Evolutionary conservation across 2,888 invertebrate genomes (phyloP).

Genomic region (Pammene fasciana): DNA sequence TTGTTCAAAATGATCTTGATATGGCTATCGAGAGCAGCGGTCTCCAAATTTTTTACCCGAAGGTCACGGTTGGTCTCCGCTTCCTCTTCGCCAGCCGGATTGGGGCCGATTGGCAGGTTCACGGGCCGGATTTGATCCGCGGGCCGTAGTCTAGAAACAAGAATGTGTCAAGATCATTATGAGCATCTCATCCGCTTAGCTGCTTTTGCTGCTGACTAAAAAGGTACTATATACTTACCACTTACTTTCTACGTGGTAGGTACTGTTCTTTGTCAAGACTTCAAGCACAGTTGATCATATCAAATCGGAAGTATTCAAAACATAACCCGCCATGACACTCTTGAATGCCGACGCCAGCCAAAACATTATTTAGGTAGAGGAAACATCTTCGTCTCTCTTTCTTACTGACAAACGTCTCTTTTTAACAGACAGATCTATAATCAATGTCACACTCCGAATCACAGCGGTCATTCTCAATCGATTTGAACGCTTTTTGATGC

Average conservation of each 20-base stretch:
- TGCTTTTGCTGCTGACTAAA: too few species aligned
- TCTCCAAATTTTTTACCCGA: too few species aligned
- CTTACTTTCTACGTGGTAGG: too few species aligned
- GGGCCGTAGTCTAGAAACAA: too few species aligned
- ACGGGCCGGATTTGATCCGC: too few species aligned
- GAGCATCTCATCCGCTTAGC: too few species aligned
- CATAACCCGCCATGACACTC: slow-evolving; percentile 14
- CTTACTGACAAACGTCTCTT: background rate
- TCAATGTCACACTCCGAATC: slow-evolving; percentile 51
- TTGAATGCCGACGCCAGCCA: background rate
- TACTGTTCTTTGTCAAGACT: background rate
- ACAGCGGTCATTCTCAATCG: slow-evolving; percentile 48
- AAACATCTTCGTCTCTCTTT: background rate
- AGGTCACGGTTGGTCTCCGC: too few species aligned
- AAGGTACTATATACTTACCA: too few species aligned
- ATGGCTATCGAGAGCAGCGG: too few species aligned
- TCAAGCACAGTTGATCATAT: slow-evolving; percentile 24
- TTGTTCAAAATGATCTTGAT: background rate
- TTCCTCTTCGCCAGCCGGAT: too few species aligned
- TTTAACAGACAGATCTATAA: slow-evolving; percentile 17
- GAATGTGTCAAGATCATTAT: too few species aligned
- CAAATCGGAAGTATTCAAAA: slow-evolving; percentile 25
- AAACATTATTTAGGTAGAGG: background rate
- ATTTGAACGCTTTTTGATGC: slow-evolving; percentile 54
- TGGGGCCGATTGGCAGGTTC: too few species aligned